Evolutionary conservation across 2,113 vertebrate genomes (phyloP).

Genomic region (Cranoglanis bouderius): DNA sequence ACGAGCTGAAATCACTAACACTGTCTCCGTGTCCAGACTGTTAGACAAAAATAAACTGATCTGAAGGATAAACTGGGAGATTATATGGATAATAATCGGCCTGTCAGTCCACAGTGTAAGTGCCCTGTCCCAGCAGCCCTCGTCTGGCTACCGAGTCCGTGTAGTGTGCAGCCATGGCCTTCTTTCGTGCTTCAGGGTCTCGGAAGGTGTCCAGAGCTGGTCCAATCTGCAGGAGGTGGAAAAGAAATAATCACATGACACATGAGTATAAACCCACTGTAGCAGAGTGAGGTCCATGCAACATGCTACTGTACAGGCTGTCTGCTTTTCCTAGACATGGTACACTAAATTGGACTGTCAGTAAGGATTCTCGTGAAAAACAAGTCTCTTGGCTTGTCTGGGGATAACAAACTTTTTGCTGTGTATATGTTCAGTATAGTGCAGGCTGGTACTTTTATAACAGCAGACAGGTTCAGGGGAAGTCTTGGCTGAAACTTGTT

Average conservation of each 20-base stretch:
- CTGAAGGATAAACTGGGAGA: conserved; percentile 13
- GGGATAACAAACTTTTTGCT: conserved; percentile 13
- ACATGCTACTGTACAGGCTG: background rate
- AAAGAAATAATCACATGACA: conserved; percentile 7
- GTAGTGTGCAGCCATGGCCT: conserved; percentile 66
- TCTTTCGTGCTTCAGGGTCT: conserved; percentile 57
- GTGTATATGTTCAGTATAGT: conserved; percentile 16
- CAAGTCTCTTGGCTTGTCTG: conserved; percentile 11
- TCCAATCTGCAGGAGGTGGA: conserved; percentile 68
- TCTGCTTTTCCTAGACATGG: background rate
- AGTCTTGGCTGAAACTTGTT: background rate
- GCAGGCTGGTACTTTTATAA: background rate
- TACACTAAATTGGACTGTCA: conserved; percentile 19
- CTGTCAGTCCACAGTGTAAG: conserved; percentile 57
- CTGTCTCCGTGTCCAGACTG: background rate
- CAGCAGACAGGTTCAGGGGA: conserved; percentile 11
- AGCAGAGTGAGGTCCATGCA: conserved; percentile 5
- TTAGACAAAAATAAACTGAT: background rate
- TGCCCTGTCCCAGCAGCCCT: conserved; percentile 63
- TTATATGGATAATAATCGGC: conserved; percentile 1
- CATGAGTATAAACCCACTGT: background rate
- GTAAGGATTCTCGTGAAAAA: conserved; percentile 26
- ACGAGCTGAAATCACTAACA: background rate
- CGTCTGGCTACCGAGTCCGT: conserved; percentile 62
- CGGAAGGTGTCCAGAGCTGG: conserved; percentile 84